Base-by-base conservation (phyloP, 2,797 vertebrate genomes). In the Emydoidea blandingii region DNA sequence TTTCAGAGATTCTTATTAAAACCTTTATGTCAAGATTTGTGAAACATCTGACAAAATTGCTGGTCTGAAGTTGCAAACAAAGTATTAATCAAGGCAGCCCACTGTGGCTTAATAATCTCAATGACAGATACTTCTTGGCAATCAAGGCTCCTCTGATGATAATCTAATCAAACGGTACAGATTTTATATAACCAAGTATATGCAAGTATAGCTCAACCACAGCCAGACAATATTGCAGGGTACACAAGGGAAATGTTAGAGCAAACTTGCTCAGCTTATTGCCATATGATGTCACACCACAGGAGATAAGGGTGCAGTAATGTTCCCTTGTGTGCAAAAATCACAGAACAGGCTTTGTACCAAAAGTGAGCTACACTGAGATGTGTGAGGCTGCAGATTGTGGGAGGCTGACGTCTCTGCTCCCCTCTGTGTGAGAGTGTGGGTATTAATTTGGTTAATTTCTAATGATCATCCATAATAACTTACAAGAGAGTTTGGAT, bases 51-150 rank as follows among this genome's bases (percentile, higher is more conserved):
- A 95, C 95, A 97, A 97, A 96, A 96, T 93, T 95, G 96, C 81
- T 96, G 91, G 94, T 81, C 93, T 97, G 95, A 96, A 94, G 93
- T 97, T 97, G 95, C 96, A 98, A 98, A 98, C 97, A 97, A 97
- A 97, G 89, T 98, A 95, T 97, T 97, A 97, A 97, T 97, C 90
- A 97, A 96, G 97, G 95, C 94, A 96, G 96, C 83, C 96, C 89
- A 93, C 94, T 95, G 97, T 91, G 97, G 96, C 91, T 97, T 97
- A 97, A 97, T 97, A 96, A 97, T 94, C 95, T 97, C 96, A 92
- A 91, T 97, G 97, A 98, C 91, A 97, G 96, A 94, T 89, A 96
- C 92, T 97, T 89, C 95, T 96, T 97, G 96, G 95, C 95, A 97
- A 97, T 97, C 93, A 97, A 87, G 91, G 68, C 95, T 96, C 80